Evolutionary conservation across 2,113 vertebrate genomes (phyloP), one percentile per base, ranked within the genome.

Genomic region (Narcine bancroftii): DNA sequence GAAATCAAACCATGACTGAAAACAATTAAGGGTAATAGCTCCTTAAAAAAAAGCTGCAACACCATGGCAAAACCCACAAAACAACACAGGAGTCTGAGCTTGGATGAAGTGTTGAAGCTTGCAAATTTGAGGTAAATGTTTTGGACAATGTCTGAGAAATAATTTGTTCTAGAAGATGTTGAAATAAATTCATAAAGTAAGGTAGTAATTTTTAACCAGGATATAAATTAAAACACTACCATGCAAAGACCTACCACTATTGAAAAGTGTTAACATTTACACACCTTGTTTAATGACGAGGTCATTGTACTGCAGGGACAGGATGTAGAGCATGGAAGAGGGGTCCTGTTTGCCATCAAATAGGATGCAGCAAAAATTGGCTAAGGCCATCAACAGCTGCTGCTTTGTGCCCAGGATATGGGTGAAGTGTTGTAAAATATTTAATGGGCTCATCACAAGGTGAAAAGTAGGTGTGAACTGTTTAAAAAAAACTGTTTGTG

Each of bases 381-480:
- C n/a, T 39, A 11, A 1, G 66, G 66, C 66, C 33, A 75, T 75
- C 72, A 36, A 17, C 72, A 75, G 72, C 72, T 39, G n/a, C n/a
- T 3, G 13, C 72, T 39, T 75, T 75, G 72, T 75, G 72, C n/a
- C 72, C n/a, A 39, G 72, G 72, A 75, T 39, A 75, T 75, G 72
- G 72, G n/a, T 75, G 72, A 10, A 75, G 36, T 39, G 72, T 39
- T 75, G 72, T 75, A 75, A 75, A 75, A 75, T 15, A 39, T 75
- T 75, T 75, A 75, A 75, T 75, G 72, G 36, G n/a, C 72, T 75
- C 72, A 75, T 75, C 72, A 75, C n/a, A n/a, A 75, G 72, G n/a
- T 75, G 72, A 39, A 75, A 75, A 75, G 72, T 75, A 75, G 72
- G 33, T 75, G 72, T 75, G 72, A 75, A 75, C n/a, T 39, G n/a